These are phyloP conservation scores for Microctonus aethiopoides DNA, from an alignment of 2,888 invertebrate genomes.

Conservation along the genomic window DNA sequence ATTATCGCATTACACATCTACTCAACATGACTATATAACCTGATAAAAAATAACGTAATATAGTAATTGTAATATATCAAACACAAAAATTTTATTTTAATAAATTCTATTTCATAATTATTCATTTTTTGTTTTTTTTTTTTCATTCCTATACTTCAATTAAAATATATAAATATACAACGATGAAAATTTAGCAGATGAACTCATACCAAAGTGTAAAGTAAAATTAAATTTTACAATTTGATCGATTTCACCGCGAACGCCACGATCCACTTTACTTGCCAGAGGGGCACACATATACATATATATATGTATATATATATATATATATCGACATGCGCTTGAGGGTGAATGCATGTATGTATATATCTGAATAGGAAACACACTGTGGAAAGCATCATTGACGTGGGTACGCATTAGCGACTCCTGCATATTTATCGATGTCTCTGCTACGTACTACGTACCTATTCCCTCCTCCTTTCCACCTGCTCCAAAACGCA, in stretches of 20 bases:
- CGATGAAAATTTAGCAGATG: not conserved
- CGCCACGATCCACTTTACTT: not conserved
- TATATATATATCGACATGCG: not conserved
- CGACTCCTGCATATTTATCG: slow-evolving; percentile 34
- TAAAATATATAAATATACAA: not conserved
- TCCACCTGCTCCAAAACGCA: slow-evolving; percentile 28
- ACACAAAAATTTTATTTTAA: too few species aligned
- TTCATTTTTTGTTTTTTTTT: too few species aligned
- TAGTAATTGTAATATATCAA: not conserved
- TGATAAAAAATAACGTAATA: not conserved
- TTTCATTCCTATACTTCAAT: not conserved
- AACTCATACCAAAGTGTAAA: not conserved
- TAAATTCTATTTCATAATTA: too few species aligned
- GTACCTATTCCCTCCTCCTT: too few species aligned
- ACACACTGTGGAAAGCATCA: slow-evolving; percentile 5
- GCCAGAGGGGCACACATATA: not conserved
- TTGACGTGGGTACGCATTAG: slow-evolving; percentile 19
- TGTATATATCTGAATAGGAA: slow-evolving; percentile 4
- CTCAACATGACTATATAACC: not conserved
- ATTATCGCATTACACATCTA: not conserved
- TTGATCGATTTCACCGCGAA: not conserved
- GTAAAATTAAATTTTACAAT: not conserved
- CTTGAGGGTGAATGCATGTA: not conserved
- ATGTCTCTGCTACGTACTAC: not conserved
- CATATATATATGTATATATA: not conserved